phyloP scores from a whole-genome alignment of 2,888 invertebrate species.

The Antheraea yamamai region DNA sequence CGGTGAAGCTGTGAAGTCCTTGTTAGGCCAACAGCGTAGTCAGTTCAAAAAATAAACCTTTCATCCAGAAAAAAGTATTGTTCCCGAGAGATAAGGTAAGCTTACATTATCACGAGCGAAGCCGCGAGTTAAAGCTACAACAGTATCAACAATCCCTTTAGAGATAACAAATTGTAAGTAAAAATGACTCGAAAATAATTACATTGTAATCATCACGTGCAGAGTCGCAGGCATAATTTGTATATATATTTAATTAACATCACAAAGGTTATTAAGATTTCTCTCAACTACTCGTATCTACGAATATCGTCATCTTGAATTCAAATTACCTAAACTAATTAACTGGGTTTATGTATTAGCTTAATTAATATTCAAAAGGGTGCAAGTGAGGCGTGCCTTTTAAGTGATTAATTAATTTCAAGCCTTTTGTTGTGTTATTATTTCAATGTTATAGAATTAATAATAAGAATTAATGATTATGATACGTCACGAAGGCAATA shows the following conservation, averaged over 20 bases:
- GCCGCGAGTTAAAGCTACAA: too few relatives aligned
- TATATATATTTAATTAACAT: conserved; percentile 27
- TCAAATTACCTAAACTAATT: conserved; percentile 8
- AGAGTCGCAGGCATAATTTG: neutral
- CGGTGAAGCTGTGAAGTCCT: too few relatives aligned
- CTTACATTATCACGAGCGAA: too few relatives aligned
- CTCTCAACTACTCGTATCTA: conserved; percentile 14
- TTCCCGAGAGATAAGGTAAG: too few relatives aligned
- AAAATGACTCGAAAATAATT: too few relatives aligned
- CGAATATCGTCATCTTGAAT: conserved; percentile 20
- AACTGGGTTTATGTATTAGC: conserved; percentile 17
- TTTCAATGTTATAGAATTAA: neutral
- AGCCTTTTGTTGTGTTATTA: conserved; percentile 3
- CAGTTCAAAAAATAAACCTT: too few relatives aligned
- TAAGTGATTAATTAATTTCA: neutral
- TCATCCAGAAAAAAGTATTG: too few relatives aligned
- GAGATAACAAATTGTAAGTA: too few relatives aligned
- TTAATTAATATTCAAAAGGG: conserved; percentile 17
- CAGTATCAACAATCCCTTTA: too few relatives aligned
- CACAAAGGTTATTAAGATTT: conserved; percentile 26
- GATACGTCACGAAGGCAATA: neutral
- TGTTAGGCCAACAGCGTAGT: too few relatives aligned
- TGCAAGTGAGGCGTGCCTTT: neutral
- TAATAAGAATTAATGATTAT: neutral
- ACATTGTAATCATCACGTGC: too few relatives aligned